Evolutionary conservation across 1,140 invertebrate species (phyloP), one percentile per base, ranked within the genome.

Genomic region (Cydia strobilella): DNA sequence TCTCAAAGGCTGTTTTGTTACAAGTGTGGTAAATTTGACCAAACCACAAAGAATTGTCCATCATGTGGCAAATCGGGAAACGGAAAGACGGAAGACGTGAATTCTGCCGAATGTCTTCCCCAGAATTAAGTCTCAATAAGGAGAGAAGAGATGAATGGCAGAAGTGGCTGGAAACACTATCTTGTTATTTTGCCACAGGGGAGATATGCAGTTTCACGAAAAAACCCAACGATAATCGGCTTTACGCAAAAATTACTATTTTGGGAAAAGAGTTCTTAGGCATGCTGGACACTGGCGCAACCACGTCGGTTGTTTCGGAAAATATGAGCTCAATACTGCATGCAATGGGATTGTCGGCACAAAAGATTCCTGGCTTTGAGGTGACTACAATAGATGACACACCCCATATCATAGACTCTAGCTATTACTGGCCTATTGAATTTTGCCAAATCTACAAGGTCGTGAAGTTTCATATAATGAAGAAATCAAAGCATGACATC

Each of bases 1-100:
- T 5, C 7, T 3, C 62, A 65, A 27, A 23, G 62, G 12, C 10
- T 65, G 10, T 65, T 65, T 65, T 65, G 62, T 13, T 65, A 25
- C 12, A 23, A 20, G 5, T 65, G 62, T 27, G 62, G 62, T 27
- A 23, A 27, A 12, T 65, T 65, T 27, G 62, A 23, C 3, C 3
- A 3, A 10, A 65, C 62, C 7, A 2, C 25, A 3, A 65, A 65
- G 3, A 27, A 65, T 31, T 65, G 62, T 25, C 25, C 25, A 6
- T 13, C 45, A 3, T 48, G 45, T 48, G 25, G 25, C 25, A 25
- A 25, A 25, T n/a, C 45, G 71, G 71, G 71, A 72, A 72, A 72
- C 71, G 71, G 3, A n/a, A 45, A 35, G 9, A 12, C 20, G 71
- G 71, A 23, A 48, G 45, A 13, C 18, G 25, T 25, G 25, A 45